Evolutionary conservation across 2,797 vertebrate genomes (phyloP).

Genomic region (Crocidura indochinensis): DNA sequence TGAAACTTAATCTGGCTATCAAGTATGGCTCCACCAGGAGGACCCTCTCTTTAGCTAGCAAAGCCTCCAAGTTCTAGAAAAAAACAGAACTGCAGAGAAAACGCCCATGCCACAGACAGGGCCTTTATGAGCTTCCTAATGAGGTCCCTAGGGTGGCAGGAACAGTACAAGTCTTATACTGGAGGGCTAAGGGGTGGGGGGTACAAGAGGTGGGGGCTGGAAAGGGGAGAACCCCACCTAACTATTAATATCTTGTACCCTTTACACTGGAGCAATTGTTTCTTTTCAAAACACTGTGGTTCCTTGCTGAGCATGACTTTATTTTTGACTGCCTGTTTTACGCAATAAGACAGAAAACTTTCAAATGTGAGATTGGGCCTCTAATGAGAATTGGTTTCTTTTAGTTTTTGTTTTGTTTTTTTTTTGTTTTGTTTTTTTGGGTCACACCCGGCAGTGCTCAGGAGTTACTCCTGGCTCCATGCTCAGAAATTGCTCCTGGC

Average conservation of each 20-base stretch:
- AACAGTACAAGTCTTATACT: conserved; percentile 63
- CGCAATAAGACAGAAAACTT: neutral
- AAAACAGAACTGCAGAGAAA: neutral
- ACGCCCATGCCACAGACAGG: neutral
- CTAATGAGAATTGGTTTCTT: neutral
- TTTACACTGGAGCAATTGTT: conserved; percentile 65
- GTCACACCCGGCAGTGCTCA: too few species aligned
- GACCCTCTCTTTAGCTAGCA: neutral
- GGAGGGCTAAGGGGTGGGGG: neutral
- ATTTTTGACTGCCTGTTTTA: conserved; percentile 62
- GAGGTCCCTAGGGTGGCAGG: conserved; percentile 58
- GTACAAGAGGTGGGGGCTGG: neutral
- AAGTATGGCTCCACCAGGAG: neutral
- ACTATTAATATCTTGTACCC: neutral
- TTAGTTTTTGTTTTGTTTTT: too few species aligned
- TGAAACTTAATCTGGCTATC: neutral
- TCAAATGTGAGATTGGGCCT: conserved; percentile 6
- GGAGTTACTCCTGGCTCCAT: too few species aligned
- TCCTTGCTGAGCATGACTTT: conserved; percentile 51
- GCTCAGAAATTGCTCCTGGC: too few species aligned
- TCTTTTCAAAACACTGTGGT: conserved; percentile 24
- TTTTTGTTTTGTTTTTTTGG: too few species aligned
- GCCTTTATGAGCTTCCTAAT: conserved; percentile 63
- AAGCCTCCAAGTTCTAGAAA: conserved; percentile 36
- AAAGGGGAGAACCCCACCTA: conserved; percentile 13